These are phyloP conservation scores for Cryptomyrus ogoouensis DNA, from an alignment of 2,113 vertebrate species.

Conservation along the genomic window DNA sequence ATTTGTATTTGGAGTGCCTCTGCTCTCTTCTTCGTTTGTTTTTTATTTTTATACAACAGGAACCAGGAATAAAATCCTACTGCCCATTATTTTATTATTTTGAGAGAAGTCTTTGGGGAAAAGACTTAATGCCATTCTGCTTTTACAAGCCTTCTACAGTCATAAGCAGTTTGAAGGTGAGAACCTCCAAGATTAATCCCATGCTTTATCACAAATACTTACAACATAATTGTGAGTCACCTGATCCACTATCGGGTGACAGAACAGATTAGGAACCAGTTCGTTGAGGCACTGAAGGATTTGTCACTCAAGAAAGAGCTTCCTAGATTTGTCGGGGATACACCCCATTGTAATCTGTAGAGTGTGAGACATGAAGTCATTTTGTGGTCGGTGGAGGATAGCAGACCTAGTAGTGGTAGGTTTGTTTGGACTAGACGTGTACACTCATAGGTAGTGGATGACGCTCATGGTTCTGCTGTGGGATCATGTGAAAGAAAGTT, in stretches of 20 bases:
- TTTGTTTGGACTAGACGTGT: too few species aligned
- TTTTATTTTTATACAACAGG: too few species aligned
- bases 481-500: not conserved
- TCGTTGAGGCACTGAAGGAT: not conserved
- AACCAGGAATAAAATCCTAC: too few species aligned
- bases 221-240: not conserved
- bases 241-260: not conserved
- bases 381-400: too few species aligned
- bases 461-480: too few species aligned
- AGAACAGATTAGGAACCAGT: not conserved
- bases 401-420: too few species aligned
- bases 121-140: not conserved
- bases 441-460: too few species aligned
- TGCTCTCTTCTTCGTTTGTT: too few species aligned
- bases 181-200: not conserved
- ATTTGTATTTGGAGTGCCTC: too few species aligned
- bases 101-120: not conserved
- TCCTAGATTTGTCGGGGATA: not conserved
- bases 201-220: not conserved
- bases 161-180: not conserved
- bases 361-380: too few species aligned
- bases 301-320: not conserved
- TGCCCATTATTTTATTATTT: not conserved
- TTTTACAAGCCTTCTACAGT: not conserved
- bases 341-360: too few species aligned